Conservation (phyloP, 2,888 invertebrate genomes). For the Deilephila porcellus region DNA sequence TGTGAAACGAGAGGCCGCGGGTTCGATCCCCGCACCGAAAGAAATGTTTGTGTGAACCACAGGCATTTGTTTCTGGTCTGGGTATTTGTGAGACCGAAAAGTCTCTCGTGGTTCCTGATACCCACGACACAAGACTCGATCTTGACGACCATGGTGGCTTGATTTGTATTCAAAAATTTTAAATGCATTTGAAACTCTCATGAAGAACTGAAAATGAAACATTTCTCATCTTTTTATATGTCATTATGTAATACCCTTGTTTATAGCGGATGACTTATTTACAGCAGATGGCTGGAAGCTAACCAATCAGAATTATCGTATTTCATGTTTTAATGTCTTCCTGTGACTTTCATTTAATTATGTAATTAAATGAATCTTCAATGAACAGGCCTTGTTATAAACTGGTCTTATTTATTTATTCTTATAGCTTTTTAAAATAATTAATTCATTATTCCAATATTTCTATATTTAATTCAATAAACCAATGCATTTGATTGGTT, state of each 20-base stretch:
- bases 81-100: too few relatives aligned
- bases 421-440: neutral
- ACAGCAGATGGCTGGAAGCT: conserved; percentile 21
- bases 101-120: too few relatives aligned
- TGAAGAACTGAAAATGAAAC: neutral
- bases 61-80: too few relatives aligned
- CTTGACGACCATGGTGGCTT: too few relatives aligned
- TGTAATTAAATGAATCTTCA: conserved; percentile 5
- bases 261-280: conserved; percentile 7
- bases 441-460: too few relatives aligned
- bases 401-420: neutral
- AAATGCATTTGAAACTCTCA: too few relatives aligned
- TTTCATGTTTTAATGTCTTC: conserved; percentile 29
- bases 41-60: too few relatives aligned
- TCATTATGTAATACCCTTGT: neutral
- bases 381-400: neutral
- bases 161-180: too few relatives aligned
- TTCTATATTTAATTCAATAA: neutral
- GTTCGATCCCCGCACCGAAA: too few relatives aligned
- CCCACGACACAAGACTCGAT: too few relatives aligned
- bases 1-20: too few relatives aligned
- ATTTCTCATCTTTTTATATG: neutral
- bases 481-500: too few relatives aligned
- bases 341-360: conserved; percentile 9
- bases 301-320: conserved; percentile 26